phyloP scores from a whole-genome alignment of 2,113 vertebrate species.

The Tautogolabrus adspersus region DNA sequence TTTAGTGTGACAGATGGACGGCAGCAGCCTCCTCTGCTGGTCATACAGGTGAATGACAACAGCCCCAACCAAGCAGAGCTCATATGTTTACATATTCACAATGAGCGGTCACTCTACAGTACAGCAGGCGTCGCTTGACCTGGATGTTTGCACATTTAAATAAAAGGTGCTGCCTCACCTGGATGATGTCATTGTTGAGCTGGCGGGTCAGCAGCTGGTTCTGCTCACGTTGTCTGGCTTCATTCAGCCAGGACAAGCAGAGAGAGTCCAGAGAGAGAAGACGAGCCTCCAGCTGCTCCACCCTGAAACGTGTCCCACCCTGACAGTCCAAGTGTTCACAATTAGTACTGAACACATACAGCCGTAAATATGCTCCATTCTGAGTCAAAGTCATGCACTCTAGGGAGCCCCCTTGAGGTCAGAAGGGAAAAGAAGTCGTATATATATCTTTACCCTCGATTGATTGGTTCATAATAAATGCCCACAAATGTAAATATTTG shows the following conservation, averaged over 20 bases:
- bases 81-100: no score
- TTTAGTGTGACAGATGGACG: background rate
- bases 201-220: slow-evolving; percentile 10
- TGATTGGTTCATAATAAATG: no score
- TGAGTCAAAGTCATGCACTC: no score
- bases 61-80: background rate
- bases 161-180: slow-evolving; percentile 39
- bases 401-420: no score
- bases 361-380: no score
- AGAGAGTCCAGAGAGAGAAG: slow-evolving; percentile 41
- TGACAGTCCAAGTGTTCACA: background rate
- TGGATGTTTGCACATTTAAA: background rate
- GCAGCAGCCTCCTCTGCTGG: slow-evolving; percentile 11
- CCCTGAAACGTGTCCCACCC: slow-evolving; percentile 25
- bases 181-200: slow-evolving; percentile 42
- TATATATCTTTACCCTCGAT: no score
- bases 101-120: background rate
- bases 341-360: background rate
- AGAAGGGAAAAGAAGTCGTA: no score
- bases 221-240: slow-evolving; percentile 30
- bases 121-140: background rate
- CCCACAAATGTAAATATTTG: background rate
- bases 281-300: slow-evolving; percentile 52
- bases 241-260: slow-evolving; percentile 15
- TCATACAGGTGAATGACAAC: background rate